Percentiles rank a stretch among this genome's conserved stretches.
Evolutionary conservation across 2,797 vertebrate species (phyloP).

Genomic region (Acridotheres tristis): DNA sequence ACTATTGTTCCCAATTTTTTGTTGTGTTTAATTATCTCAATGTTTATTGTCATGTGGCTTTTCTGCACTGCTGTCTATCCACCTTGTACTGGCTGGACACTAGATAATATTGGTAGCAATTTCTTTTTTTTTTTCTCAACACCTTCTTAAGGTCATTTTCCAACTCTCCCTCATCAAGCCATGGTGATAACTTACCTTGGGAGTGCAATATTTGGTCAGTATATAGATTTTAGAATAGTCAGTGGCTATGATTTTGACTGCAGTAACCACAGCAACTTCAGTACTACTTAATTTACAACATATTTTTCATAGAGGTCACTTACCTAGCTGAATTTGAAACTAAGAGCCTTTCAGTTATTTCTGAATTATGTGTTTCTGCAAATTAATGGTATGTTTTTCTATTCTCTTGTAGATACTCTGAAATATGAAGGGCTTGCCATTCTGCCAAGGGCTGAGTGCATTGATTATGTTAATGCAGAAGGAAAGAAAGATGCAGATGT

Average conservation of each 20-base stretch:
- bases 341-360: not conserved
- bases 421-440: not conserved
- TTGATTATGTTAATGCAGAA: conserved; percentile 9
- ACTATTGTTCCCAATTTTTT: not conserved
- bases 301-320: not conserved
- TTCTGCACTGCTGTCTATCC: not conserved
- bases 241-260: not conserved
- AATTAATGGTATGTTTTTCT: not conserved
- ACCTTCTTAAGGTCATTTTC: not conserved
- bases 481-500: not conserved
- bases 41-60: not conserved
- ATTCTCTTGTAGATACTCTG: not conserved
- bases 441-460: conserved; percentile 28
- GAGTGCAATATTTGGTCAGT: not conserved
- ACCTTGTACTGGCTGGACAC: not conserved
- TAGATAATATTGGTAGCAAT: not conserved
- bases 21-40: not conserved
- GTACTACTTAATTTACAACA: not conserved
- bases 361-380: conserved; percentile 9
- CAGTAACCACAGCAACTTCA: not conserved
- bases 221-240: not conserved
- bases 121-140: not conserved
- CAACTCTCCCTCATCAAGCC: not conserved
- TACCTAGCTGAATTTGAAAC: not conserved
- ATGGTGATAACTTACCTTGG: not conserved